Evolutionary conservation across 1,140 invertebrate genomes (phyloP).

Genomic region (Apis florea): DNA sequence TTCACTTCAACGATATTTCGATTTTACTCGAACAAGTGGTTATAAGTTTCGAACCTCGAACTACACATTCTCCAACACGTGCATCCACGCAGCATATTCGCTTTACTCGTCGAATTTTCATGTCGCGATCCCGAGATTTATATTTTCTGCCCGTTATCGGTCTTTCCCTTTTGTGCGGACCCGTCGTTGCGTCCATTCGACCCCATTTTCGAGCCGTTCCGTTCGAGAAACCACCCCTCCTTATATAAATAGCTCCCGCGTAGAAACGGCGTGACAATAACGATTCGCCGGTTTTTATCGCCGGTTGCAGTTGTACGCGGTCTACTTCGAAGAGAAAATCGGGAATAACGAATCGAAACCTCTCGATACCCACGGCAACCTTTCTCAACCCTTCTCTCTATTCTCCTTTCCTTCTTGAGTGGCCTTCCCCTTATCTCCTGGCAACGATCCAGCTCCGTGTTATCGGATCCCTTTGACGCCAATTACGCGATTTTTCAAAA

Average conservation of each 20-base stretch:
- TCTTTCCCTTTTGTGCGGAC: slow-evolving; percentile 44
- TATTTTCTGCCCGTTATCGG: slow-evolving; percentile 63
- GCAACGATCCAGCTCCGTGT: slow-evolving; percentile 51
- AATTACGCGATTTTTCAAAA: slow-evolving; percentile 66
- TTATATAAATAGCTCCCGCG: slow-evolving; percentile 57
- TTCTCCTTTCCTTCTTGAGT: slow-evolving; percentile 16
- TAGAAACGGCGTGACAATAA: slow-evolving; percentile 50
- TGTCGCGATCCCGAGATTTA: slow-evolving; percentile 57
- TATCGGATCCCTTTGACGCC: slow-evolving; percentile 65
- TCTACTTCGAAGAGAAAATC: slow-evolving; percentile 51
- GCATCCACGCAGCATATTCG: not conserved
- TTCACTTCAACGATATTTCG: too few species aligned
- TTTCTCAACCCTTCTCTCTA: slow-evolving; percentile 7
- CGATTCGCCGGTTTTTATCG: slow-evolving; percentile 61
- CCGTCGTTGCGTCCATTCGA: slow-evolving; percentile 51
- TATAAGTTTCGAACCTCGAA: not conserved
- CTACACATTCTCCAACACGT: not conserved
- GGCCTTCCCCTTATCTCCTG: slow-evolving; percentile 55
- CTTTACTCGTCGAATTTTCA: slow-evolving; percentile 62
- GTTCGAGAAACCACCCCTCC: slow-evolving; percentile 48
- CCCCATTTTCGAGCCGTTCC: slow-evolving; percentile 27
- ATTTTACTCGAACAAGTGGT: too few species aligned
- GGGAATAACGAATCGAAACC: slow-evolving; percentile 54
- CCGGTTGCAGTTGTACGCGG: slow-evolving; percentile 31
- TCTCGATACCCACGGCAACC: slow-evolving; percentile 20